These are phyloP conservation scores for Drosophila prosaltans DNA, from an alignment of 1,140 invertebrate species.

Conservation along the genomic window DNA sequence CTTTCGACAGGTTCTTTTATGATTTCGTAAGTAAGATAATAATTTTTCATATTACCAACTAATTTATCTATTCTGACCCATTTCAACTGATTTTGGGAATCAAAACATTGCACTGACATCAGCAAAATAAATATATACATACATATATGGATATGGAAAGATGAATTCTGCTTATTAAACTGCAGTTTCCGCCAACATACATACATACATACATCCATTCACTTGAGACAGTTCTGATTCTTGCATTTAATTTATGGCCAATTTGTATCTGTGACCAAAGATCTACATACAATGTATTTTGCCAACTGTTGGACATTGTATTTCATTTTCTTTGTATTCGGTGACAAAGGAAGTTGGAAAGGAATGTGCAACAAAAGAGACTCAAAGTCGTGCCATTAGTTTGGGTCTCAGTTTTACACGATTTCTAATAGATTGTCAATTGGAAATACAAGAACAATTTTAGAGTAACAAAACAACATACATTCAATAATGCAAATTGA, in stretches of 20 bases:
- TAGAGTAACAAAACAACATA: not conserved
- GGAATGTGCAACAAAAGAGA: not conserved
- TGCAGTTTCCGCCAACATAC: not conserved
- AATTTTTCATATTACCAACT: no score
- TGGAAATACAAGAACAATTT: not conserved
- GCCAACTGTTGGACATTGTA: not conserved
- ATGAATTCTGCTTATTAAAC: not conserved
- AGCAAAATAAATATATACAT: no score
- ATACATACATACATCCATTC: not conserved
- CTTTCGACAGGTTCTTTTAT: no score
- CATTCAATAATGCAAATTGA: no score
- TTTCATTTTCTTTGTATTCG: not conserved
- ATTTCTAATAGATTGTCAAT: not conserved
- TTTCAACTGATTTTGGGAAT: no score
- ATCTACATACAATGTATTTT: not conserved
- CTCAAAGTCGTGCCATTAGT: not conserved
- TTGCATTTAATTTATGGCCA: constrained; percentile 10
- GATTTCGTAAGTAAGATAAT: no score
- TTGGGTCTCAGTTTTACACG: not conserved
- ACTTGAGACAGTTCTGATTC: constrained; percentile 9
- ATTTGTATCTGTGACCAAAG: constrained; percentile 6
- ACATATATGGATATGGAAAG: not conserved
- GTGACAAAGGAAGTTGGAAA: not conserved
- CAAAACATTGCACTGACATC: no score
- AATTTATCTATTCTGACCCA: no score